These are phyloP conservation scores for Channa argus DNA, from an alignment of 2,113 vertebrate genomes.

Conservation along the genomic window DNA sequence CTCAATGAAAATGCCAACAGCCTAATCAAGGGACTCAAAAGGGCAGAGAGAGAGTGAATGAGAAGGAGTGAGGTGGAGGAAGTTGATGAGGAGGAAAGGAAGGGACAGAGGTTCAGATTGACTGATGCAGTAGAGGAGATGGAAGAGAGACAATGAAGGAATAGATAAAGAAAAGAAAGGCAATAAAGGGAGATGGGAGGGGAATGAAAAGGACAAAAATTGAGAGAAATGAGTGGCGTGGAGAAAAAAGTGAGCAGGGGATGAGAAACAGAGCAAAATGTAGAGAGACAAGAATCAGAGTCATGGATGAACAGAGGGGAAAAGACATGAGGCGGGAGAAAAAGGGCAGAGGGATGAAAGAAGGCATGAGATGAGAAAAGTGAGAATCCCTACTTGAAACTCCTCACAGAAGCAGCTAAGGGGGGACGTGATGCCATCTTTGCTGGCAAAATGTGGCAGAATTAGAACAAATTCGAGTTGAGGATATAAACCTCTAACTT, in stretches of 20 bases:
- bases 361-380: slow-evolving; percentile 37
- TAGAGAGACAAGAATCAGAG: neutral
- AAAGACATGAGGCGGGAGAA: slow-evolving; percentile 33
- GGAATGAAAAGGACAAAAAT: slow-evolving; percentile 4
- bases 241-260: slow-evolving; percentile 8
- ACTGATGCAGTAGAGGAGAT: neutral
- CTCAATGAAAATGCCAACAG: slow-evolving; percentile 81
- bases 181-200: slow-evolving; percentile 11
- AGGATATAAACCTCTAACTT: slow-evolving; percentile 3
- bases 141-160: neutral
- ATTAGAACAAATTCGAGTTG: slow-evolving; percentile 34
- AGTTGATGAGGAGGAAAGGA: neutral
- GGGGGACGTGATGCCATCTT: slow-evolving; percentile 34
- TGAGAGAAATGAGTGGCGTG: slow-evolving; percentile 21
- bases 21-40: slow-evolving; percentile 80
- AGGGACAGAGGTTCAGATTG: neutral
- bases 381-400: slow-evolving; percentile 49
- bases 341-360: slow-evolving; percentile 41
- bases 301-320: slow-evolving; percentile 33
- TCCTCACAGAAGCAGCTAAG: slow-evolving; percentile 38
- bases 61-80: slow-evolving; percentile 7
- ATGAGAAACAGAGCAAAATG: slow-evolving; percentile 20
- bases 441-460: slow-evolving; percentile 11
- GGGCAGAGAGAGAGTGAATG: slow-evolving; percentile 68
- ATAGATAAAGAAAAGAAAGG: slow-evolving; percentile 7